Conservation (phyloP, 2,113 vertebrate species). For the Paradoxurus hermaphroditus region DNA sequence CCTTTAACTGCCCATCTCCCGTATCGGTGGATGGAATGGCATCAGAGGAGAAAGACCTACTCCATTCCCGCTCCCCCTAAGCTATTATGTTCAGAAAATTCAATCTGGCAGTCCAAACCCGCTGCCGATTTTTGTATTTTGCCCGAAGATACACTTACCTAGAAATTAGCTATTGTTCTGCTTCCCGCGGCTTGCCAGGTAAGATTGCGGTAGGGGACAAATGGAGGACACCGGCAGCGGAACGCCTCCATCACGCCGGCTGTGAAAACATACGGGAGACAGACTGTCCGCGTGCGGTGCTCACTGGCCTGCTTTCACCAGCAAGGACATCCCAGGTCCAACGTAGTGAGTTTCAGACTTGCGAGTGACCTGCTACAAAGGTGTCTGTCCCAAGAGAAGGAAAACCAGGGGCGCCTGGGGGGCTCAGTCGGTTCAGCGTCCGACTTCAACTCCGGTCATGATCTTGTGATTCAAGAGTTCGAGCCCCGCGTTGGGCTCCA, state of each 20-base stretch:
- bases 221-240: constrained; percentile 62
- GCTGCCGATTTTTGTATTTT: constrained; percentile 56
- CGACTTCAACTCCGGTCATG: no score
- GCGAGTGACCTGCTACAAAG: constrained; percentile 21
- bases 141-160: constrained; percentile 63
- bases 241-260: constrained; percentile 42
- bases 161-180: constrained; percentile 74
- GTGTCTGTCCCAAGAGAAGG: constrained; percentile 38
- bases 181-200: constrained; percentile 41
- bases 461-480: no score
- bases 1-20: constrained; percentile 37
- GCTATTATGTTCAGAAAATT: constrained; percentile 63
- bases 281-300: constrained; percentile 46
- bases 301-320: constrained; percentile 59
- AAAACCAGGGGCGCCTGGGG: background rate
- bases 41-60: constrained; percentile 49
- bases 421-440: no score
- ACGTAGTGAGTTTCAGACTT: constrained; percentile 54
- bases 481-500: no score
- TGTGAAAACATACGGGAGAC: constrained; percentile 72
- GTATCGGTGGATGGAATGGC: constrained; percentile 25
- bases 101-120: constrained; percentile 45
- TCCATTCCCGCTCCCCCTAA: constrained; percentile 33
- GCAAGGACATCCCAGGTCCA: constrained; percentile 51
- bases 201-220: constrained; percentile 74